Evolutionary conservation across 30 jellyfish, hydroid and myxozoan species (phyloP).

Genomic region (Chironex yamaguchii): DNA sequence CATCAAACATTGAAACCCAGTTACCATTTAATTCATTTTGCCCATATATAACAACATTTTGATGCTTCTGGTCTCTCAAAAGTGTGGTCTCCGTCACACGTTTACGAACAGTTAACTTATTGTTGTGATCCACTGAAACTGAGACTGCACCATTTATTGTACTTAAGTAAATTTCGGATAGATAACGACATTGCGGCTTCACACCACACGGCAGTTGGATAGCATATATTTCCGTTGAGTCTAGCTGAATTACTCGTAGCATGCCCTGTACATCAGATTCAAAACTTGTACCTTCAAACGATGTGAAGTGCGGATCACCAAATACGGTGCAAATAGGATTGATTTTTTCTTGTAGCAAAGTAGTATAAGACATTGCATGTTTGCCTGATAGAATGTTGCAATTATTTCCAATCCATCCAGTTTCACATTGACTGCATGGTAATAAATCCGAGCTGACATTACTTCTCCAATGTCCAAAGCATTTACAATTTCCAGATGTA

Average conservation of each 20-base stretch:
- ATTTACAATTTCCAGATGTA: conserved; percentile 38
- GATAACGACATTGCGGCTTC: conserved; percentile 30
- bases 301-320: conserved; percentile 54
- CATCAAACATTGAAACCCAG: no score
- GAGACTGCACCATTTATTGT: conserved; percentile 60
- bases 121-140: not conserved
- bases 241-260: conserved; percentile 20
- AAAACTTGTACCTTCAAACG: conserved; percentile 31
- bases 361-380: not conserved
- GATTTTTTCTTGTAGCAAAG: not conserved
- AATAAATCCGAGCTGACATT: conserved; percentile 29
- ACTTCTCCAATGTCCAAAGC: conserved; percentile 34
- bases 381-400: conserved; percentile 53
- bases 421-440: conserved; percentile 57
- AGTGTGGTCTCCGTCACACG: no score
- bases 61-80: no score
- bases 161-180: conserved; percentile 34
- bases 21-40: no score
- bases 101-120: no score
- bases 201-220: conserved; percentile 37
- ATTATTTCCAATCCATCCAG: conserved; percentile 68
- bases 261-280: conserved; percentile 55
- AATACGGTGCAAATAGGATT: conserved; percentile 24
- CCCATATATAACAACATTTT: no score
- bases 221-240: conserved; percentile 1